Conservation (phyloP, 2,797 vertebrate species). For the Spea hammondii region DNA sequence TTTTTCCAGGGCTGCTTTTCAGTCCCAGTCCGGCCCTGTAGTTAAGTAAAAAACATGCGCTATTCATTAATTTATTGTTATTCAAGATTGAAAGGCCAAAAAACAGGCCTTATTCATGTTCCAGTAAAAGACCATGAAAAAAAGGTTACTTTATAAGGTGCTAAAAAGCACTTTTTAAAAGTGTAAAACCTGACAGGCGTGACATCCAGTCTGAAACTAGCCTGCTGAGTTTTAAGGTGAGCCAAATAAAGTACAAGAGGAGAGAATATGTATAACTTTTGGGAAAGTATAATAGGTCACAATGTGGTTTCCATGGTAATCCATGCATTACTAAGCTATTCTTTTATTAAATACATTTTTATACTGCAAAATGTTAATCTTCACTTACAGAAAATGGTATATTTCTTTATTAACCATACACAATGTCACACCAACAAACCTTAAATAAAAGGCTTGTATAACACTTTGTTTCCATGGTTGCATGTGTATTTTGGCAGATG, state of each 20-base stretch:
- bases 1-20: no score
- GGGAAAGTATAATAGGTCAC: slow-evolving; percentile 37
- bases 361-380: slow-evolving; percentile 26
- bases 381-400: slow-evolving; percentile 36
- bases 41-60: background rate
- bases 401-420: slow-evolving; percentile 37
- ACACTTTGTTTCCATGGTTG: slow-evolving; percentile 46
- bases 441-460: slow-evolving; percentile 35
- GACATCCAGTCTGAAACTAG: slow-evolving; percentile 35
- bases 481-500: slow-evolving; percentile 47
- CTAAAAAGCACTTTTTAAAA: slow-evolving; percentile 44
- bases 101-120: slow-evolving; percentile 18
- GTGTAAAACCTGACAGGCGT: slow-evolving; percentile 41
- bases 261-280: background rate
- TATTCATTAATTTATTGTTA: background rate
- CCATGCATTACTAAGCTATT: slow-evolving; percentile 10
- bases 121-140: slow-evolving; percentile 10
- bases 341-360: slow-evolving; percentile 36
- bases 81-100: slow-evolving; percentile 21
- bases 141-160: slow-evolving; percentile 46
- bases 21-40: no score
- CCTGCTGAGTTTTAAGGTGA: slow-evolving; percentile 14
- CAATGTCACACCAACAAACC: slow-evolving; percentile 28
- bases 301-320: slow-evolving; percentile 40
- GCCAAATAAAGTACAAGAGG: slow-evolving; percentile 30